Evolutionary conservation across 1,140 invertebrate genomes (phyloP), one percentile per base, ranked within the genome.

Genomic region (Drosophila saltans): DNA sequence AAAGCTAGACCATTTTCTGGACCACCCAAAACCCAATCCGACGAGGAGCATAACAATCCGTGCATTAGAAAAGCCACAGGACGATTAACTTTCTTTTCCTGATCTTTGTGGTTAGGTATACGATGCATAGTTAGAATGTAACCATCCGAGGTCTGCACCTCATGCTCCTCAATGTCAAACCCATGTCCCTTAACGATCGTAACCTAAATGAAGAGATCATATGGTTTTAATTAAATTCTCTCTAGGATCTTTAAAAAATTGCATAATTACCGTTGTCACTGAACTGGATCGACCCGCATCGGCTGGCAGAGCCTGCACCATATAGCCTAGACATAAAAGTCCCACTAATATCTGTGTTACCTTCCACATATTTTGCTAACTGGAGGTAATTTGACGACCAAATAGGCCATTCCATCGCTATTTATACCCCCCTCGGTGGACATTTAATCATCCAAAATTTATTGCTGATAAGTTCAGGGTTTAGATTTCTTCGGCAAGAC

Each of bases 121-220:
- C 96, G 92, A 91, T 96, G 95, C 75, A 96, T 80, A 55, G 94
- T 94, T 10, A 97, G 91, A 33, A 96, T 93, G 92, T 97, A 97
- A 5, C 94, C 95, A 92, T 97, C 96, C 36, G 93, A 91, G 4
- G 96, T 96, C 66, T 93, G 93, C 16, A 95, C 94, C 1, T 93
- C 81, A 86, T 97, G 95, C 55, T 93, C 94, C 85, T 97, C 95
- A 2, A 94, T 92, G 1, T 93, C 93, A 81, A 96, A 96, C 33
- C 95, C 95, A 72, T 69, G 76, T 24, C 67, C 58, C 36, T 67
- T 55, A 1, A 69, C 78, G 26, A 88, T 56, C 1, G 73, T 33
- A 5, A 88, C 62, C 83, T 86, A 21, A n/a, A 26, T 36, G 6
- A 5, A 36, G 33, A 36, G 1, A 36, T 36, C 33, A 36, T 7